These are phyloP conservation scores for Steinernema hermaphroditum DNA, from an alignment of 2,888 invertebrate genomes.

Conservation along the genomic window DNA sequence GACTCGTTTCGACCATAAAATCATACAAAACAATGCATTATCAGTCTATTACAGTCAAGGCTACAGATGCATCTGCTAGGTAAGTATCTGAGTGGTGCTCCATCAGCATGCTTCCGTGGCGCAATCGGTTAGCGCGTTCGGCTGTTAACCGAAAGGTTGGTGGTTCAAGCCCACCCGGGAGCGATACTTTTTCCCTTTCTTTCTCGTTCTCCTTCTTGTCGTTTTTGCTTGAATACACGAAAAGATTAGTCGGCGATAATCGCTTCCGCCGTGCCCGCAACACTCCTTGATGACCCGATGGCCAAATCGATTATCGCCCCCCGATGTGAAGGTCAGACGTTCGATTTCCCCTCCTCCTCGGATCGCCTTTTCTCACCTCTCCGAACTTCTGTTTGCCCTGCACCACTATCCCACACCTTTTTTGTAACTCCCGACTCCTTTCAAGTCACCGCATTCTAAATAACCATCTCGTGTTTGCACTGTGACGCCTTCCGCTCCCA, in stretches of 20 bases:
- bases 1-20: too few relatives aligned
- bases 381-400: not conserved
- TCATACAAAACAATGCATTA: too few relatives aligned
- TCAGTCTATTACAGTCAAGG: too few relatives aligned
- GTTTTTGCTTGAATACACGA: too few relatives aligned
- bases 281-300: not conserved
- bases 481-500: slow-evolving; percentile 6
- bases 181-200: not conserved
- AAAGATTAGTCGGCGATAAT: not conserved
- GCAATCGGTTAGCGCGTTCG: slow-evolving; percentile 96
- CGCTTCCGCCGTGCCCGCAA: too few relatives aligned
- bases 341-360: not conserved
- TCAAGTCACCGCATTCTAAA: slow-evolving; percentile 12
- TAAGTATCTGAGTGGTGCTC: too few relatives aligned
- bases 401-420: not conserved
- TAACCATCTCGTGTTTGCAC: not conserved
- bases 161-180: slow-evolving; percentile 88
- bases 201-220: too few relatives aligned
- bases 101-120: slow-evolving; percentile 73
- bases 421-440: not conserved
- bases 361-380: not conserved
- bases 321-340: not conserved
- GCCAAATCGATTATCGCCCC: not conserved
- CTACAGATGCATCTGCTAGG: too few relatives aligned
- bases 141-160: slow-evolving; percentile 98